phyloP scores from a whole-genome alignment of 2,797 vertebrate species.

The Apogon hyalosoma region DNA sequence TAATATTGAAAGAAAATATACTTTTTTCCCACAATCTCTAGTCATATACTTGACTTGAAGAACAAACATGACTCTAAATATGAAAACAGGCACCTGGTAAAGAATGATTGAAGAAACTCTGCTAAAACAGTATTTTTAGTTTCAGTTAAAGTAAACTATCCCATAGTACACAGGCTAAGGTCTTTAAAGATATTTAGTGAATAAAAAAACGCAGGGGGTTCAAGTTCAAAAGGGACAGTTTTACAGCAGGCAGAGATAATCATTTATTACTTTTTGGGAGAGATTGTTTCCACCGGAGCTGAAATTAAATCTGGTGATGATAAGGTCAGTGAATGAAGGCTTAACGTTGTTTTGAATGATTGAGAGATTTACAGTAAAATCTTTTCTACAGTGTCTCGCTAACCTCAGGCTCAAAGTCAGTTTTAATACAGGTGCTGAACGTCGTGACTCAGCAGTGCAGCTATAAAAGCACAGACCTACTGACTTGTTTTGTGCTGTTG shows the following conservation, averaged over 20 bases:
- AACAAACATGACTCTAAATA: neutral
- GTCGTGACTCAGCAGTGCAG: slow-evolving; percentile 54
- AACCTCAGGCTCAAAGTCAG: slow-evolving; percentile 37
- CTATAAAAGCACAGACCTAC: slow-evolving; percentile 54
- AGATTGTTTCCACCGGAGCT: slow-evolving; percentile 30
- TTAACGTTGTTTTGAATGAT: slow-evolving; percentile 55
- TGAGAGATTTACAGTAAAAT: slow-evolving; percentile 37
- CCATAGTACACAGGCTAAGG: no score
- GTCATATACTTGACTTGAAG: neutral
- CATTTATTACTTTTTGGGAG: slow-evolving; percentile 42
- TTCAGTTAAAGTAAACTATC: no score
- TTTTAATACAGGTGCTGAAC: slow-evolving; percentile 31
- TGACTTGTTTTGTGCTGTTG: slow-evolving; percentile 56
- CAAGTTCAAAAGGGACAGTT: slow-evolving; percentile 22
- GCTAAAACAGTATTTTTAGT: no score
- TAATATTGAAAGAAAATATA: slow-evolving; percentile 22
- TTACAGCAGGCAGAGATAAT: slow-evolving; percentile 39
- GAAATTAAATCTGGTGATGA: slow-evolving; percentile 40
- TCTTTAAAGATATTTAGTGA: no score
- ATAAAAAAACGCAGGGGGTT: slow-evolving; percentile 5
- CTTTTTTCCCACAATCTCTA: neutral
- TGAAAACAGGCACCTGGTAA: no score
- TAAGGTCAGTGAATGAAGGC: slow-evolving; percentile 36
- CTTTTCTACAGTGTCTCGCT: slow-evolving; percentile 25
- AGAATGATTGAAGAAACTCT: no score